These are phyloP conservation scores for Lamprotornis superbus DNA, from an alignment of 2,113 vertebrate genomes.

Conservation along the genomic window DNA sequence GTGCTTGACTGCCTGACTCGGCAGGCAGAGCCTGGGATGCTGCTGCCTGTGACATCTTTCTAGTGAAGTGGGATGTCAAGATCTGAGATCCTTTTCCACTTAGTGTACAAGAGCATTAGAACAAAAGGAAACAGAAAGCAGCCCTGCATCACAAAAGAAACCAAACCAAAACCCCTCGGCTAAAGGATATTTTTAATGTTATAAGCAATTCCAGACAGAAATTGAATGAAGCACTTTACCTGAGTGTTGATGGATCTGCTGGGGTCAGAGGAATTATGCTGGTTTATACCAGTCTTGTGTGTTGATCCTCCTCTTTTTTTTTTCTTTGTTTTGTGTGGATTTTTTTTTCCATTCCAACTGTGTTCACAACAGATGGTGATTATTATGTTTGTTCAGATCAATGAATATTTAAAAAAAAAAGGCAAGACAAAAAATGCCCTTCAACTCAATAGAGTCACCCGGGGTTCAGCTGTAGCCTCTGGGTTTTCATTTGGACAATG, in stretches of 20 bases:
- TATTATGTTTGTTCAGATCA: conserved; percentile 55
- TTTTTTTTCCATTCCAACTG: not conserved
- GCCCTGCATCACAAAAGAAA: not conserved
- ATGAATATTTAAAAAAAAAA: conserved; percentile 18
- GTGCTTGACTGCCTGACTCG: conserved; percentile 15
- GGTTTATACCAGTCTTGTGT: not conserved
- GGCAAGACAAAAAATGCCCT: conserved; percentile 19
- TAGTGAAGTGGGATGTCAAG: conserved; percentile 49
- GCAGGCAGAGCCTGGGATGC: not conserved
- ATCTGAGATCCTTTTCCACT: conserved; percentile 47
- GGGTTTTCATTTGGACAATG: conserved; percentile 45
- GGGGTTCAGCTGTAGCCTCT: conserved; percentile 28
- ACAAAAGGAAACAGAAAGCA: conserved; percentile 49
- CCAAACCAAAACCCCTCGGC: not conserved
- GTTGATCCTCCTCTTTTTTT: not conserved
- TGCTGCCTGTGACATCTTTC: conserved; percentile 22
- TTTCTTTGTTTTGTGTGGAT: not conserved
- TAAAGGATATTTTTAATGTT: conserved; percentile 37
- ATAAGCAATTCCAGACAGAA: conserved; percentile 11
- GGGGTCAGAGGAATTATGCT: not conserved
- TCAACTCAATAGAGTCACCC: conserved; percentile 1
- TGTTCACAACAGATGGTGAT: conserved; percentile 53
- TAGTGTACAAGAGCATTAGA: conserved; percentile 39
- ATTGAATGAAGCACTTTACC: not conserved
- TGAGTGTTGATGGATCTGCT: not conserved